Evolutionary conservation across 2,888 invertebrate species (phyloP).

Genomic region (Acanthacorydalis orientalis): DNA sequence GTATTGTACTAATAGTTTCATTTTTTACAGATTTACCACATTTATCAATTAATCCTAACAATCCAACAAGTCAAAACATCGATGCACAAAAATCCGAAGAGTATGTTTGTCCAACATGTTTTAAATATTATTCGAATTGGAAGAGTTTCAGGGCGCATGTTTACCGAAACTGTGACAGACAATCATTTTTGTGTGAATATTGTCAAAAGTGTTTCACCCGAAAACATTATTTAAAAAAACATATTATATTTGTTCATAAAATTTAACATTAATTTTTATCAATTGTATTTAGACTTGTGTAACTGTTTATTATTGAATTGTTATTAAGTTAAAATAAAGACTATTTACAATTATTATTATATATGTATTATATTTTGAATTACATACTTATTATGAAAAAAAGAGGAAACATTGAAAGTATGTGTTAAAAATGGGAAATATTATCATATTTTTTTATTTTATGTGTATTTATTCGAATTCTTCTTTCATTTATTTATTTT

Average conservation of each 20-base stretch:
- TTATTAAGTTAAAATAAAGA: background rate
- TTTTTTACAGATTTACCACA: no score
- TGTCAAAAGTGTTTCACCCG: slow-evolving; percentile 2
- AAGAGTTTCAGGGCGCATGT: slow-evolving; percentile 1
- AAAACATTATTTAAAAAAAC: background rate
- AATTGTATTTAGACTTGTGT: no score
- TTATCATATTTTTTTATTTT: no score
- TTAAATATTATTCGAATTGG: background rate
- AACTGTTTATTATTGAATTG: no score
- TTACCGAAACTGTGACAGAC: slow-evolving; percentile 2
- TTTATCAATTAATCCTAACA: no score
- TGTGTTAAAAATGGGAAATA: no score
- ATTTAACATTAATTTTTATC: background rate
- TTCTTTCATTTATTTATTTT: no score
- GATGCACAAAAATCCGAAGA: no score
- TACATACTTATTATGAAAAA: background rate
- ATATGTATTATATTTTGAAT: background rate
- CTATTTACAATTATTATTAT: background rate
- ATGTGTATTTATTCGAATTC: no score
- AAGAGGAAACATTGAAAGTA: background rate
- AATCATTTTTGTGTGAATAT: slow-evolving; percentile 1
- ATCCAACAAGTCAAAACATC: no score
- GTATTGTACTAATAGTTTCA: no score
- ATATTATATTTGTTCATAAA: slow-evolving; percentile 1
- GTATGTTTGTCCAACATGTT: slow-evolving; percentile 1